Conservation (phyloP, 2,888 invertebrate species). For the Papilio elwesi region DNA sequence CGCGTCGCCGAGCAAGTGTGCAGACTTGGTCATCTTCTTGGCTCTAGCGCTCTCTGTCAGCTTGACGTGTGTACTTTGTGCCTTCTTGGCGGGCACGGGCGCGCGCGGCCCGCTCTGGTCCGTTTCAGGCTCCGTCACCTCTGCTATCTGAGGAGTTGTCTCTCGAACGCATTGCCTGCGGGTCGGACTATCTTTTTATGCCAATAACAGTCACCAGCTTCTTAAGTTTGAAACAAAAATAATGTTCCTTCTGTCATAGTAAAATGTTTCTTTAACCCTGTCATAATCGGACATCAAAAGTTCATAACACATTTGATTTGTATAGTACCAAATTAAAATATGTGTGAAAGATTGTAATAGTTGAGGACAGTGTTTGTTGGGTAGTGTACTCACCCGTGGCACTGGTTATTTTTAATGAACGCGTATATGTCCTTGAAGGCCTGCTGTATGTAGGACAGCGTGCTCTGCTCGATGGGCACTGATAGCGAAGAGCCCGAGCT, state of each 20-base stretch:
- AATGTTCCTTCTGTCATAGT: no score
- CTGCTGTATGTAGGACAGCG: constrained; percentile 77
- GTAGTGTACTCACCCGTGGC: constrained; percentile 62
- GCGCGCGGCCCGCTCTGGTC: constrained; percentile 53
- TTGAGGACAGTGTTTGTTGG: neutral
- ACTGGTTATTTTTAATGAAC: constrained; percentile 79
- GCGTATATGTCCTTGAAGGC: constrained; percentile 78
- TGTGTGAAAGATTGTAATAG: neutral
- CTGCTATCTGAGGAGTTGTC: constrained; percentile 44
- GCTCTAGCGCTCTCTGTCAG: constrained; percentile 55
- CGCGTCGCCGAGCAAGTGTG: constrained; percentile 67
- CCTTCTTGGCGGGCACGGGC: constrained; percentile 66
- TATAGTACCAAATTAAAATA: no score
- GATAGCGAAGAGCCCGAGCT: constrained; percentile 73
- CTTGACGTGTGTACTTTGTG: constrained; percentile 70
- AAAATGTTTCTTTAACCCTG: no score
- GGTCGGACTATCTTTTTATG: no score
- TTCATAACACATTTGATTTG: no score
- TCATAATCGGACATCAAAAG: no score
- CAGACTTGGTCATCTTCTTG: constrained; percentile 73
- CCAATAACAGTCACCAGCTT: no score
- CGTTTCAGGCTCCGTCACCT: constrained; percentile 47
- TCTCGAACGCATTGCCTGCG: constrained; percentile 51
- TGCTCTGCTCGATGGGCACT: constrained; percentile 76
- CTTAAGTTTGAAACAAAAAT: no score